phyloP scores from a whole-genome alignment of 2,888 invertebrate genomes.

The Nasonovia ribisnigri region DNA sequence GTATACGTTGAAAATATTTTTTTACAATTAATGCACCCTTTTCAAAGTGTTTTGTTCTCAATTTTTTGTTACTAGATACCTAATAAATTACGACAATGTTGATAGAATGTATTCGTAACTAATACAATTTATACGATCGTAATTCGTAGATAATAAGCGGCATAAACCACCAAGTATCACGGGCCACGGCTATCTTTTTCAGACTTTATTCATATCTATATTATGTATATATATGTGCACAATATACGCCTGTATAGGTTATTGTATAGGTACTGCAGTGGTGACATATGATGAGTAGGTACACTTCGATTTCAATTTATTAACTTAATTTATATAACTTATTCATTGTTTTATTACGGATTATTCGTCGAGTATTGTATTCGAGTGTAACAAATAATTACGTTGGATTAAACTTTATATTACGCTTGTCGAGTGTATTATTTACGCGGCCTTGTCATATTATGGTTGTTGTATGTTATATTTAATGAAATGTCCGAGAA shows the following conservation, averaged over 20 bases:
- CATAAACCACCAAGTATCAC: neutral
- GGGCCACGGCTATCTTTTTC: neutral
- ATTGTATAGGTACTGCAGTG: neutral
- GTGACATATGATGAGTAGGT: neutral
- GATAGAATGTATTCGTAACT: neutral
- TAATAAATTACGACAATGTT: neutral
- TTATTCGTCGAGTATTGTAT: conserved; percentile 13
- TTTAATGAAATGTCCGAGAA: neutral
- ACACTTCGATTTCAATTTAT: neutral
- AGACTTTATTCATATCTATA: neutral
- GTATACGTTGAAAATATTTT: neutral
- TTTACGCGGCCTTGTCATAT: neutral
- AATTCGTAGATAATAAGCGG: neutral
- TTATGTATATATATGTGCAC: neutral
- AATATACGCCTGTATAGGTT: neutral
- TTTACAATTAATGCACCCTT: neutral
- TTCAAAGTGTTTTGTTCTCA: neutral
- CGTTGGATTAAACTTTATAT: conserved; percentile 4
- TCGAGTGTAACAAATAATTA: conserved; percentile 39
- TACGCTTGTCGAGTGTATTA: neutral
- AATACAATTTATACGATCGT: neutral
- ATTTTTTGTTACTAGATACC: neutral
- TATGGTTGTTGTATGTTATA: neutral
- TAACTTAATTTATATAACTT: neutral
- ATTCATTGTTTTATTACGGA: conserved; percentile 27